Percentiles rank a stretch among this genome's conserved stretches.
Evolutionary conservation across 2,113 vertebrate genomes (phyloP).

Genomic region (Xenopus laevis): DNA sequence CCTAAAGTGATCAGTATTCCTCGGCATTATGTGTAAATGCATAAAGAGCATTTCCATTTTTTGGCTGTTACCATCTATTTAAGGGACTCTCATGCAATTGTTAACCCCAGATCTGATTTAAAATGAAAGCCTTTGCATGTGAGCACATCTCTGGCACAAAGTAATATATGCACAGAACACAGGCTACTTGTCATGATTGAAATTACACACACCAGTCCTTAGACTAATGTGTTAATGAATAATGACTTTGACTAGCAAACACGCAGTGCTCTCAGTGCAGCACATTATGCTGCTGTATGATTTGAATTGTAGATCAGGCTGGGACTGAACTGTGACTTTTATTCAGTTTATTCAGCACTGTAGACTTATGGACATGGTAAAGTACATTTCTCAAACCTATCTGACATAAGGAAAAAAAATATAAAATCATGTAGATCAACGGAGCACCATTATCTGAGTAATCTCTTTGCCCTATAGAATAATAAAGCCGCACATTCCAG

Average conservation of each 20-base stretch:
- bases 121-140: background rate
- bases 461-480: too few relatives aligned
- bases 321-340: conserved; percentile 10
- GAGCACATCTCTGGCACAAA: background rate
- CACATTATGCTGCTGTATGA: conserved; percentile 9
- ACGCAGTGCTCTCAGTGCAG: background rate
- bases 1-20: too few relatives aligned
- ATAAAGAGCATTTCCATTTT: too few relatives aligned
- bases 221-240: conserved; percentile 6
- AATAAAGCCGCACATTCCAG: too few relatives aligned
- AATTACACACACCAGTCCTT: background rate
- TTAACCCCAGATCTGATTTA: too few relatives aligned
- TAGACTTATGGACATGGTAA: background rate
- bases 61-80: too few relatives aligned
- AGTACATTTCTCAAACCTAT: background rate
- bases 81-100: too few relatives aligned
- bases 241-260: conserved; percentile 18
- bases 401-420: background rate
- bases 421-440: background rate
- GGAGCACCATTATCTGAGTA: background rate
- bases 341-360: conserved; percentile 9
- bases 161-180: background rate
- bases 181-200: background rate
- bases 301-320: conserved; percentile 26
- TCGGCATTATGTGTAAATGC: too few relatives aligned